Conservation (phyloP, 1,140 invertebrate species). For the Phocides pigmalion region DNA sequence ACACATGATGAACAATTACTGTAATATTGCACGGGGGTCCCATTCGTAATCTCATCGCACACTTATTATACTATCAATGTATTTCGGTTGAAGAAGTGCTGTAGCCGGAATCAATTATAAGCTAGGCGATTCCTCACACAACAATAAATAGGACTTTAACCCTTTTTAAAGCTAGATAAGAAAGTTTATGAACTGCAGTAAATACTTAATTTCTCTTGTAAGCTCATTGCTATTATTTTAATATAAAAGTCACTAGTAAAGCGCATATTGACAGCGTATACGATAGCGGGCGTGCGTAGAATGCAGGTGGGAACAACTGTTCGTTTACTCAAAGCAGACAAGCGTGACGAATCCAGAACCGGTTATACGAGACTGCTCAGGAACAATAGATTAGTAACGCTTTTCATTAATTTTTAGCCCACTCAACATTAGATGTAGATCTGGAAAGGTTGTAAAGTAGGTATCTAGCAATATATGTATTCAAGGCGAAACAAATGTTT, state of each 20-base stretch:
- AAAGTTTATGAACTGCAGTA: no score
- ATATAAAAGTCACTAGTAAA: no score
- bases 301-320: slow-evolving; percentile 73
- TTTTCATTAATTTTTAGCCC: slow-evolving; percentile 58
- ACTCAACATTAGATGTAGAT: slow-evolving; percentile 22
- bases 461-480: background rate
- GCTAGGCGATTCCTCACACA: no score
- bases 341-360: slow-evolving; percentile 65
- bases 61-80: no score
- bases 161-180: no score
- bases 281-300: slow-evolving; percentile 61
- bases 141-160: no score
- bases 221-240: no score
- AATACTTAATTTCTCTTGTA: no score
- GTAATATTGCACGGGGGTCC: no score
- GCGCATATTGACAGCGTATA: slow-evolving; percentile 30
- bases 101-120: no score
- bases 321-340: slow-evolving; percentile 66
- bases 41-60: no score
- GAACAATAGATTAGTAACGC: slow-evolving; percentile 62
- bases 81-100: no score
- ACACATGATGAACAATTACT: background rate
- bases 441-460: slow-evolving; percentile 8
- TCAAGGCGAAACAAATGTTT: slow-evolving; percentile 15
- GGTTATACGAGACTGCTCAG: slow-evolving; percentile 59